A percentile compares a stretch with the other conserved stretches of the same genome.
Evolutionary conservation across 2,888 invertebrate genomes (phyloP).

Genomic region (Spialia ferax): DNA sequence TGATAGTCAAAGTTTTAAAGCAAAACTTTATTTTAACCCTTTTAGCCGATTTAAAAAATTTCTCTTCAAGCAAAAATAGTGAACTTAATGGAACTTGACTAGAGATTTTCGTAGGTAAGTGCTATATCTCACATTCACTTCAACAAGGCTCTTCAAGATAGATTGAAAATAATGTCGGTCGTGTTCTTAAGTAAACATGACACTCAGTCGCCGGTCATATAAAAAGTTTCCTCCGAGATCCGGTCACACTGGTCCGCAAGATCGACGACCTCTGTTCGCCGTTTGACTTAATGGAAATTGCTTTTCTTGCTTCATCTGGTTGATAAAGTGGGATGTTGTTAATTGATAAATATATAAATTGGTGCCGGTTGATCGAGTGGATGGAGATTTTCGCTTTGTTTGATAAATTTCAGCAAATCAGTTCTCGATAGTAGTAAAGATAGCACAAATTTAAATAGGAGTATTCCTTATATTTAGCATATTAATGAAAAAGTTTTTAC

Average conservation of each 20-base stretch:
- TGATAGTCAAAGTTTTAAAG: too few species aligned
- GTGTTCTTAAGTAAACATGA: constrained; percentile 76
- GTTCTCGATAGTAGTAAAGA: neutral
- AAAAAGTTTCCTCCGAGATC: constrained; percentile 79
- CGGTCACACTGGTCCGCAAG: constrained; percentile 80
- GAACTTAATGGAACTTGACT: neutral
- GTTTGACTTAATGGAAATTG: constrained; percentile 84
- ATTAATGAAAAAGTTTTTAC: too few species aligned
- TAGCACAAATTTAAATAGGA: too few species aligned
- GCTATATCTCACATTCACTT: constrained; percentile 19
- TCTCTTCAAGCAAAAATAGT: neutral
- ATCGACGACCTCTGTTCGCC: constrained; percentile 78
- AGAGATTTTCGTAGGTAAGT: constrained; percentile 8
- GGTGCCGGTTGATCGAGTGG: constrained; percentile 20
- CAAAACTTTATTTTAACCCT: too few species aligned
- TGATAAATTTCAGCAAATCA: neutral
- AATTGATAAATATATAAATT: constrained; percentile 58
- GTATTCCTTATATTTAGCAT: too few species aligned
- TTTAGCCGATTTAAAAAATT: constrained; percentile 90
- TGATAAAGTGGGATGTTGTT: constrained; percentile 61
- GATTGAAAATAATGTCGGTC: constrained; percentile 48
- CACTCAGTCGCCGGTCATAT: constrained; percentile 71
- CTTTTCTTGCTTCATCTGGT: constrained; percentile 73
- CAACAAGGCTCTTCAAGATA: constrained; percentile 20
- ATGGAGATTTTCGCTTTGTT: neutral